phyloP scores from a whole-genome alignment of 2,888 invertebrate genomes.

The Tuberolachnus salignus region DNA sequence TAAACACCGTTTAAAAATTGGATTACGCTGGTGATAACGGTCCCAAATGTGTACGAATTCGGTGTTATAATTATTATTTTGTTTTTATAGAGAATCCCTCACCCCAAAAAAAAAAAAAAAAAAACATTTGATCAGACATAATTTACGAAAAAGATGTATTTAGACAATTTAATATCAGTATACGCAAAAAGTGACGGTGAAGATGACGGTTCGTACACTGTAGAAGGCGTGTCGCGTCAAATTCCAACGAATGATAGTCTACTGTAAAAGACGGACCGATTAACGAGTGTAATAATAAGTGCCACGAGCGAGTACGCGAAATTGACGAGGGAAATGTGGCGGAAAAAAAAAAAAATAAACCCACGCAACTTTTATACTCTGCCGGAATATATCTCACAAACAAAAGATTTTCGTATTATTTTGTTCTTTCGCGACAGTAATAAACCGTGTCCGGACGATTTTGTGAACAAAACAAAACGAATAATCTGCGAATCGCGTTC shows the following conservation, averaged over 20 bases:
- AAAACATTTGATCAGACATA: too few relatives aligned
- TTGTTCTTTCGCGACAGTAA: neutral
- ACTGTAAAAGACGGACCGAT: neutral
- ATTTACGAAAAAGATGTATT: too few relatives aligned
- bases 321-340: neutral
- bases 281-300: constrained; percentile 1
- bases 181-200: neutral
- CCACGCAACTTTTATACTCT: neutral
- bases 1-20: too few relatives aligned
- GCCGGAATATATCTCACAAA: neutral
- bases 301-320: neutral
- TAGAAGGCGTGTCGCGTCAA: neutral
- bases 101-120: too few relatives aligned
- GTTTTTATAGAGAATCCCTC: too few relatives aligned
- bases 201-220: too few relatives aligned
- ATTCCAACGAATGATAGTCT: neutral
- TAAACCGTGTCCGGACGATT: too few relatives aligned
- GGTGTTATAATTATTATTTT: too few relatives aligned
- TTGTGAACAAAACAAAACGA: too few relatives aligned
- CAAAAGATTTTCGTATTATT: neutral
- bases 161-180: neutral
- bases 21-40: too few relatives aligned
- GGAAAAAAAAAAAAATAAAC: neutral
- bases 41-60: too few relatives aligned
- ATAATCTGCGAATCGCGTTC: too few relatives aligned